Evolutionary conservation across 2,888 invertebrate genomes (phyloP).

Genomic region (Carpatolechia fugitivella): DNA sequence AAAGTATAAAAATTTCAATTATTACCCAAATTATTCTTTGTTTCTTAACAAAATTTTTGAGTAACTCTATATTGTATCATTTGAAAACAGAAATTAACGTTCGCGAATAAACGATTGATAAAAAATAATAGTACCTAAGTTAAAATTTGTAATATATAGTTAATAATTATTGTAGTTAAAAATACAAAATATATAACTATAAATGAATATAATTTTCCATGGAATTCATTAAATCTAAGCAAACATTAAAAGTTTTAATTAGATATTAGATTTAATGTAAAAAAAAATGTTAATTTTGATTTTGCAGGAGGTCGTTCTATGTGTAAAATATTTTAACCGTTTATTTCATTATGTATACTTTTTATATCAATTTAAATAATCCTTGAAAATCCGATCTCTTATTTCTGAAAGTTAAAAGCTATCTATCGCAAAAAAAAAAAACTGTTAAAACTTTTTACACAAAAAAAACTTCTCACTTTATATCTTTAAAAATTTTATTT

Average conservation of each 20-base stretch:
- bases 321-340: not conserved
- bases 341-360: not conserved
- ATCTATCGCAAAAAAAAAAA: too few relatives aligned
- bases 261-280: constrained; percentile 30
- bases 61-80: too few relatives aligned
- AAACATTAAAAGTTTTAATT: constrained; percentile 46
- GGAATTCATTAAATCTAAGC: constrained; percentile 74
- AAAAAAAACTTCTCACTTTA: not conserved
- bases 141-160: constrained; percentile 78
- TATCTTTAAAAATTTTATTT: not conserved
- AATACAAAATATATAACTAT: constrained; percentile 77
- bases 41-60: too few relatives aligned
- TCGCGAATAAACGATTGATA: constrained; percentile 68
- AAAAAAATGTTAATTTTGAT: not conserved
- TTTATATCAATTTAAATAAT: too few relatives aligned
- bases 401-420: too few relatives aligned
- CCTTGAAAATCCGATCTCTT: too few relatives aligned
- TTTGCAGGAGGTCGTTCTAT: not conserved
- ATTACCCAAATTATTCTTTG: too few relatives aligned
- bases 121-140: constrained; percentile 69
- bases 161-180: constrained; percentile 76
- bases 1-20: too few relatives aligned
- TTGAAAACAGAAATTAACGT: constrained; percentile 51
- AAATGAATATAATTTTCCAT: constrained; percentile 79
- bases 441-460: not conserved